Percentiles rank a stretch among this genome's conserved stretches.
phyloP scores from a whole-genome alignment of 1,140 invertebrate genomes.

The Scylla paramamosain region DNA sequence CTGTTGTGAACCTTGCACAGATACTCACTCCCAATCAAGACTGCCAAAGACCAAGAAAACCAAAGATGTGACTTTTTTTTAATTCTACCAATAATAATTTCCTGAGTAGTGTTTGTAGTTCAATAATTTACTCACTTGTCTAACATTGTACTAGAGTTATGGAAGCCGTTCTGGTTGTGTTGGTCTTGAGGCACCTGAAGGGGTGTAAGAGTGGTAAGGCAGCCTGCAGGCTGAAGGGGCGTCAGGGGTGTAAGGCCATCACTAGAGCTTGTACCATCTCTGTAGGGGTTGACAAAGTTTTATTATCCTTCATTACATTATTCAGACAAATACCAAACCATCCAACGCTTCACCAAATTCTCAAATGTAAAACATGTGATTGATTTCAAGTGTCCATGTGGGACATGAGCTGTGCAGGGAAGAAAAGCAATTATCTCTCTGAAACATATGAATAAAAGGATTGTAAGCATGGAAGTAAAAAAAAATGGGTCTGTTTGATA shows the following conservation, averaged over 20 bases:
- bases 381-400: too few species aligned
- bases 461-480: too few species aligned
- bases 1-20: too few species aligned
- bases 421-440: too few species aligned
- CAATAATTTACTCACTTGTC: slow-evolving; percentile 10
- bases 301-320: not conserved
- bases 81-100: not conserved
- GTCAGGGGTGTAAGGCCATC: slow-evolving; percentile 38
- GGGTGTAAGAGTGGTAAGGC: slow-evolving; percentile 56
- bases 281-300: not conserved
- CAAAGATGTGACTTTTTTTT: too few species aligned
- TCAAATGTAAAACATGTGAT: too few species aligned
- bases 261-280: slow-evolving; percentile 5
- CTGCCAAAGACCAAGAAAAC: too few species aligned
- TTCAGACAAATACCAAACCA: not conserved
- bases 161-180: slow-evolving; percentile 61
- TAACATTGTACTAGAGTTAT: slow-evolving; percentile 31
- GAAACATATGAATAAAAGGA: too few species aligned
- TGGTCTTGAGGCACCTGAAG: slow-evolving; percentile 48
- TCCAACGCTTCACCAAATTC: too few species aligned
- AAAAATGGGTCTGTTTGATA: too few species aligned
- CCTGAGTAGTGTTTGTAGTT: not conserved
- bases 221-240: slow-evolving; percentile 35
- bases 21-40: too few species aligned
- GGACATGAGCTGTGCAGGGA: too few species aligned